Conservation (phyloP, 2,113 vertebrate species). For the Chunga burmeisteri region DNA sequence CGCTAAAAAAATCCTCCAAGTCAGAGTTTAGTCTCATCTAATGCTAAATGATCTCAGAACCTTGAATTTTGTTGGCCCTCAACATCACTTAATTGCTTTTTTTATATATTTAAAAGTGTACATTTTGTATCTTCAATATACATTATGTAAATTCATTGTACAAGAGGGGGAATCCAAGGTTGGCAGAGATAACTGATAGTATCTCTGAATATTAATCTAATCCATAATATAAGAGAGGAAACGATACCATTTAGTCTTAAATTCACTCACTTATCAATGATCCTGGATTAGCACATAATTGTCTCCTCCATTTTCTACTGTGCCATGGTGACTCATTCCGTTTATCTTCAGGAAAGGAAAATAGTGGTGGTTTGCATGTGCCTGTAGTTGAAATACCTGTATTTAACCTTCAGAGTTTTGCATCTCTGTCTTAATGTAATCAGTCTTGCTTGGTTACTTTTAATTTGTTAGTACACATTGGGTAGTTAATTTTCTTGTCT, state of each 20-base stretch:
- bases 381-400: background rate
- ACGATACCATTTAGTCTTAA: background rate
- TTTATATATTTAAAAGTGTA: background rate
- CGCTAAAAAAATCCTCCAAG: background rate
- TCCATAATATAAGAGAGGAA: background rate
- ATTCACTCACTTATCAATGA: background rate
- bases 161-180: background rate
- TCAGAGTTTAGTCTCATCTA: background rate
- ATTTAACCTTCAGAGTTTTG: background rate
- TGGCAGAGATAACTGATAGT: background rate
- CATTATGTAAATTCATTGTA: background rate
- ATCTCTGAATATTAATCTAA: background rate
- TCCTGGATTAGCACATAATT: background rate
- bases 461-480: background rate
- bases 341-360: background rate
- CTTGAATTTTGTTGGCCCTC: background rate
- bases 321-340: background rate
- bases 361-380: background rate
- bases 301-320: background rate
- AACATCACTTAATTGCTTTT: background rate
- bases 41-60: background rate
- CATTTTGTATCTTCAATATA: background rate
- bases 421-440: background rate
- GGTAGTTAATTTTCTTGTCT: background rate
- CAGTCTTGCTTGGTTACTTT: constrained; percentile 5